These are phyloP conservation scores for Ibycter americanus DNA, from an alignment of 2,797 vertebrate genomes.

Conservation along the genomic window DNA sequence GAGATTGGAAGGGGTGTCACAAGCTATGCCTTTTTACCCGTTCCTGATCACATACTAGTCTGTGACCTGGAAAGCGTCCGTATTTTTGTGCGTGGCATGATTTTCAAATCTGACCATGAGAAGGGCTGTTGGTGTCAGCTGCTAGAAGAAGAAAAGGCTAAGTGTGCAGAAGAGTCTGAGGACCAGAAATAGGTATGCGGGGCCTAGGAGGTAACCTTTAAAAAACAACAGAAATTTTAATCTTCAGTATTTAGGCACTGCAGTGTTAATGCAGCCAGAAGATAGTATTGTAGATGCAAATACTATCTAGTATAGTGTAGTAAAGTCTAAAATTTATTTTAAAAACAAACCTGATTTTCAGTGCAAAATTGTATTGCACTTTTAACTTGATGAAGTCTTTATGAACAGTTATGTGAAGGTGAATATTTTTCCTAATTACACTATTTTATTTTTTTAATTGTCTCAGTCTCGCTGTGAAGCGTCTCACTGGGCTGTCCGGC, in stretches of 20 bases:
- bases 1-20: neutral
- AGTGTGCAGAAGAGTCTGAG: slow-evolving; percentile 87
- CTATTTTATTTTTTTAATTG: neutral
- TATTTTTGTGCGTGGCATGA: neutral
- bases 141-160: slow-evolving; percentile 86
- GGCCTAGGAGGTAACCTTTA: slow-evolving; percentile 76
- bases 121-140: slow-evolving; percentile 90
- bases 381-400: neutral
- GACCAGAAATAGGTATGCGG: slow-evolving; percentile 84
- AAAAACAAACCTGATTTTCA: neutral
- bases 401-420: neutral
- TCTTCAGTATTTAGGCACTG: neutral
- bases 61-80: neutral
- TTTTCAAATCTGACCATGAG: slow-evolving; percentile 82
- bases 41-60: neutral
- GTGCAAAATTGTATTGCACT: neutral
- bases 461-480: slow-evolving; percentile 82
- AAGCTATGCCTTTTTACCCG: neutral
- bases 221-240: neutral
- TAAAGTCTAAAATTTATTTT: neutral
- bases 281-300: neutral
- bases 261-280: neutral
- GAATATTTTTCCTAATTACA: neutral
- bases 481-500: slow-evolving; percentile 86
- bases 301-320: neutral